Evolutionary conservation across 2,888 invertebrate species (phyloP), one percentile per base, ranked within the genome.

Genomic region (Hirtodrosophila cameraria): DNA sequence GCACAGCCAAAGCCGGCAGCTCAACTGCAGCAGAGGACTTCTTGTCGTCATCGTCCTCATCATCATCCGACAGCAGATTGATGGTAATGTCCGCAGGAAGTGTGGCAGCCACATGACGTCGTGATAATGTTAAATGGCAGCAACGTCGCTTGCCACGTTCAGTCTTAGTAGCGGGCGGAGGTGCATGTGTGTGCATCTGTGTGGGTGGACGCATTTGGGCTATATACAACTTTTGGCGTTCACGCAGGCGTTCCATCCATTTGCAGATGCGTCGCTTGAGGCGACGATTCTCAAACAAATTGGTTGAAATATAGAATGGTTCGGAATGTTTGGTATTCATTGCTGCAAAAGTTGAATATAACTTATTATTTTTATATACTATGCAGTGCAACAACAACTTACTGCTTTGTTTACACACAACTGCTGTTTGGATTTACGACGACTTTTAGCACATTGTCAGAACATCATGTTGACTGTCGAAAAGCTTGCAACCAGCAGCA

Each of bases 291-390:
- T 87, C 83, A 53, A 90, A 90, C 41, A 89, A 72, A 45, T 71
- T 75, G 12, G 86, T 63, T 23, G 90, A 89, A 42, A 90, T 89
- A 67, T 86, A 85, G 68, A 90, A 89, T 45, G 82, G 85, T 70
- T 77, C 85, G 90, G 90, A 87, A 88, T 90, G 90, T 86, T 80
- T 87, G 69, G 71, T 80, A 59, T 55, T 78, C 73, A 74, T 81
- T 33, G 59, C 76, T 73, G 57, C 12, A 50, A 58, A 20, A 12
- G n/a, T n/a, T 36, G n/a, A 30, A 8, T 28, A 12, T 2, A 16
- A 3, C n/a, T n/a, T n/a, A n/a, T n/a, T 8, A 1, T 31, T 13
- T 2, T 6, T 3, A 7, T 23, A 23, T 6, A 23, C 2, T 6
- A 0, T 7, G 8, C 6, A 23, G 3, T 23, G 23, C 7, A 8